These are phyloP conservation scores for Nebria brevicollis DNA, from an alignment of 2,888 invertebrate species.

Conservation along the genomic window DNA sequence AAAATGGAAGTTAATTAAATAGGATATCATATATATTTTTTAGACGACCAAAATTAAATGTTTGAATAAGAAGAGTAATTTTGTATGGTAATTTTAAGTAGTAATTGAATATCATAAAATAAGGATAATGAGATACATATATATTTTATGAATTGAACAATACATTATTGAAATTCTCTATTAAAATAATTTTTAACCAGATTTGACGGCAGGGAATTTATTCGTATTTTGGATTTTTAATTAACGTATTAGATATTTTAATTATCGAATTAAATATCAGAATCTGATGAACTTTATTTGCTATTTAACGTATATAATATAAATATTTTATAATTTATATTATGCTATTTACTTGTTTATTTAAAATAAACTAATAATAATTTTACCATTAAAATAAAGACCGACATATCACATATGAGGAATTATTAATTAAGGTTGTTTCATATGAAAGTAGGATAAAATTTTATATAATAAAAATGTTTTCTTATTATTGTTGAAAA, in stretches of 20 bases:
- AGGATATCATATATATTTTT: background rate
- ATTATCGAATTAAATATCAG: no score
- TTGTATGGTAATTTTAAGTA: background rate
- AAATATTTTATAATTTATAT: no score
- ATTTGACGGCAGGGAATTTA: background rate
- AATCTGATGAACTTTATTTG: no score
- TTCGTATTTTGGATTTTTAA: no score
- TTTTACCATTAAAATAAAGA: background rate
- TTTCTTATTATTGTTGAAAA: background rate
- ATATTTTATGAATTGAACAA: no score
- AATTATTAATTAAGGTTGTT: background rate
- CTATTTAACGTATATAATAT: no score
- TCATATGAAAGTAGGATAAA: background rate
- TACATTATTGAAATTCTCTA: background rate
- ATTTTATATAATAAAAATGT: background rate
- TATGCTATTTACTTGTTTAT: background rate
- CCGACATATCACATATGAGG: background rate
- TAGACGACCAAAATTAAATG: background rate
- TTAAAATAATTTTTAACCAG: background rate
- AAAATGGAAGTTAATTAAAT: background rate
- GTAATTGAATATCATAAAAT: background rate
- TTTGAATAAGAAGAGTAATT: background rate
- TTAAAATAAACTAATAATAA: background rate
- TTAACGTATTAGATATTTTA: no score
- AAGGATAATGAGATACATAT: background rate